Base-by-base conservation (phyloP, 2,888 invertebrate species). In the Monochamus alternatus region DNA sequence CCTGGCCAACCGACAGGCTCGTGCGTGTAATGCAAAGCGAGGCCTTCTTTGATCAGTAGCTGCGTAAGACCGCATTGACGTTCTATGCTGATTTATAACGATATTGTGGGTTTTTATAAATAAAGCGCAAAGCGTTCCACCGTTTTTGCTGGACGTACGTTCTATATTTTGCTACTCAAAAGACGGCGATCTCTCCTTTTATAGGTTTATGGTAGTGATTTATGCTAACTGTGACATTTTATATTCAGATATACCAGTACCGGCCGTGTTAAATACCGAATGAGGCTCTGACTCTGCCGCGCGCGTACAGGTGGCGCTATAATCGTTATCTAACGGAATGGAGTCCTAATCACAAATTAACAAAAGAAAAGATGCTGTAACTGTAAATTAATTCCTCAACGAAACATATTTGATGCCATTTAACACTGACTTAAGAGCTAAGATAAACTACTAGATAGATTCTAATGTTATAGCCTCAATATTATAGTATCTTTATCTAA, bases 1-100 rank as follows among this genome's bases (percentile, higher is more conserved):
- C 77, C 70, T 66, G 63, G 74, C 66, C 78, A 80, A 81, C 82
- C 81, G 83, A 80, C 78, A 81, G 82, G 81, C 83, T 81, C 83
- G 83, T 84, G 83, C 82, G 80, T 81, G 80, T 77, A 82, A 82
- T 83, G 82, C 81, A 82, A 82, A 84, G 73, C 66, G 67, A 63
- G 64, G 70, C 30, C 44, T 67, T 66, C 60, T 76, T 76, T 75
- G 74, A 76, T 77, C 73, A 60, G 78, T 75, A 60, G 72, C 75
- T 68, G 38, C 62, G 74, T 59, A 72, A 69, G 74, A 74, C 72
- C 60, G 58, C 77, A 69, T 47, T 60, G 75, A 77, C 74, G 47
- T 74, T 51, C 59, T 67, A 47, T 59, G 74, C 73, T 77, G 77
- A 77, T 77, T 77, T 77, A 77, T 68, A 59, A 62, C 65, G 72